A percentile compares a stretch with the other conserved stretches of the same genome.
Evolutionary conservation across 30 jellyfish, hydroid and myxozoan genomes (phyloP).

Genomic region (Turritopsis dohrnii): DNA sequence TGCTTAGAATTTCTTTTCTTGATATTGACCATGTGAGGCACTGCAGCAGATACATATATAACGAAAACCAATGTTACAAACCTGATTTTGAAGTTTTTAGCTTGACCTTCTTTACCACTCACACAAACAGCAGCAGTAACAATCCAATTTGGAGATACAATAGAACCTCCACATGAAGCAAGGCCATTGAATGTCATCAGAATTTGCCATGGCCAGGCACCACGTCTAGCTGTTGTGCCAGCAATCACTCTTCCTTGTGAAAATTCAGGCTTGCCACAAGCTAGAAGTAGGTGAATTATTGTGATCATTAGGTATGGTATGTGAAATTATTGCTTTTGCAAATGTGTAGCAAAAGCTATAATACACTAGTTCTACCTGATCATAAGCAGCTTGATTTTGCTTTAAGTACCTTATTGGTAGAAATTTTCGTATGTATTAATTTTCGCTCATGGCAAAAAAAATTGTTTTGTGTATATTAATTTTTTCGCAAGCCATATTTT

Average conservation of each 20-base stretch:
- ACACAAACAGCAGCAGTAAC: slow-evolving; percentile 75
- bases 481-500: no score
- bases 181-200: slow-evolving; percentile 40
- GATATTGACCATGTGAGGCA: neutral
- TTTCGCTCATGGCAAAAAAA: no score
- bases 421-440: no score
- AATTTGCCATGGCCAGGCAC: slow-evolving; percentile 83
- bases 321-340: no score
- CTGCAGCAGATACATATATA: no score
- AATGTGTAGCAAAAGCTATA: no score
- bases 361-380: neutral
- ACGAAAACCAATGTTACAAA: neutral
- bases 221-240: slow-evolving; percentile 51
- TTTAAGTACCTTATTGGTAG: no score
- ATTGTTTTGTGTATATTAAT: no score
- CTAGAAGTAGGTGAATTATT: no score
- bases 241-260: slow-evolving; percentile 48
- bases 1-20: slow-evolving; percentile 26
- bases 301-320: no score
- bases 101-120: slow-evolving; percentile 47
- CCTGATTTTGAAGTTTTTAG: slow-evolving; percentile 41
- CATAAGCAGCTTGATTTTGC: no score
- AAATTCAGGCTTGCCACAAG: slow-evolving; percentile 55
- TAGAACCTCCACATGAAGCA: slow-evolving; percentile 62
- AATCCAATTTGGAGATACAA: slow-evolving; percentile 44